Evolutionary conservation across 2,888 invertebrate genomes (phyloP).

Genomic region (Tipula helvola): DNA sequence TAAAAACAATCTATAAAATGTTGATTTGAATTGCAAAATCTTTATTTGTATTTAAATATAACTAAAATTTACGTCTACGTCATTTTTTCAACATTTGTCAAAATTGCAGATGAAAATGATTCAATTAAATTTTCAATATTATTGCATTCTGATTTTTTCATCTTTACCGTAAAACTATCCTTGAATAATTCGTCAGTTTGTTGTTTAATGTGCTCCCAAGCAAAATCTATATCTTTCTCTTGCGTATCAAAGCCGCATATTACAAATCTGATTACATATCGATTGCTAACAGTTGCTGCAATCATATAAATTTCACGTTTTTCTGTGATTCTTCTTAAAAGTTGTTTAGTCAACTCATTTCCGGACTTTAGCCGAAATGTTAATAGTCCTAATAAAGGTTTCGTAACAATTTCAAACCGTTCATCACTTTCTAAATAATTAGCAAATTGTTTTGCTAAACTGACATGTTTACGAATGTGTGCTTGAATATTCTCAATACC

Average conservation of each 20-base stretch:
- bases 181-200: conserved; percentile 36
- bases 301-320: background rate
- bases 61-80: background rate
- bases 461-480: conserved; percentile 57
- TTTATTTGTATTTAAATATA: no score
- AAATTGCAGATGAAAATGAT: background rate
- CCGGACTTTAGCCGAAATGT: conserved; percentile 66
- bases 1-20: no score
- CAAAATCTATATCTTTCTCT: conserved; percentile 58
- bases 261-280: conserved; percentile 45
- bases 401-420: conserved; percentile 59
- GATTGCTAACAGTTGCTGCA: background rate
- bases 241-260: conserved; percentile 63
- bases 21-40: no score
- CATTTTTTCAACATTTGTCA: background rate
- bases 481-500: conserved; percentile 64
- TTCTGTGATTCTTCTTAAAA: background rate
- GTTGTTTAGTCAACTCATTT: background rate
- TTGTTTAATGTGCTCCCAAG: conserved; percentile 53
- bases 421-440: conserved; percentile 49
- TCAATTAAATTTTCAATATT: background rate
- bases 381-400: conserved; percentile 61
- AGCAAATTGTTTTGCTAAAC: conserved; percentile 61
- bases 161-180: background rate
- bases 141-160: background rate